Evolutionary conservation across 64 coral and sea anemone genomes (phyloP), one percentile per base, ranked within the genome.

Genomic region (Dendronephthya gigantea): DNA sequence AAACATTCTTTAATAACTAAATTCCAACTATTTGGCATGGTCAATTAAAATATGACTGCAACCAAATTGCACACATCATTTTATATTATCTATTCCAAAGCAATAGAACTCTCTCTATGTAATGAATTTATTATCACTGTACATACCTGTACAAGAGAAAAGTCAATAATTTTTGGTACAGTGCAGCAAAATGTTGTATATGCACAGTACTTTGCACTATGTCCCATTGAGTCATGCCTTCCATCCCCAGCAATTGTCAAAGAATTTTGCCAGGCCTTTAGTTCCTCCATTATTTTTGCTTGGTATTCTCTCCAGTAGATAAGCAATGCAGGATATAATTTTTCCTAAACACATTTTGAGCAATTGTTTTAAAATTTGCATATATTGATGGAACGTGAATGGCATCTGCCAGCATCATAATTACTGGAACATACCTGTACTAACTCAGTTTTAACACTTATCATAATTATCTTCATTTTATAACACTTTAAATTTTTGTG

Each of bases 131-230:
- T n/a, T n/a, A n/a, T n/a, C n/a, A n/a, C n/a, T n/a, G n/a, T n/a
- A n/a, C n/a, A 11, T 74, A 74, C 68, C 68, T 74, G 68, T 1
- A 7, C 68, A 35, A 74, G 2, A 35, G 68, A 74, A 74, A 74
- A 74, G 25, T 27, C 12, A 29, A 74, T 74, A 27, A 74, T 74
- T 74, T 74, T 13, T 25, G 68, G 68, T 74, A 74, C 11, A 25
- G 68, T 74, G 68, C 68, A 74, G 33, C 68, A 74, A 29, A 74
- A 74, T 74, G 68, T 74, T 74, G 68, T 74, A 35, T 74, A 74
- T 27, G 68, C 68, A 12, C 68, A 74, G 33, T 74, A 74, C 68
- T 74, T 74, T 74, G 68, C 68, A 74, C 68, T 74, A 35, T 74
- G 68, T 11, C 68, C 68, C 68, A 74, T 74, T 9, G 68, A 74